Evolutionary conservation across 2,888 invertebrate species (phyloP).

Genomic region (Tridacna gigas): DNA sequence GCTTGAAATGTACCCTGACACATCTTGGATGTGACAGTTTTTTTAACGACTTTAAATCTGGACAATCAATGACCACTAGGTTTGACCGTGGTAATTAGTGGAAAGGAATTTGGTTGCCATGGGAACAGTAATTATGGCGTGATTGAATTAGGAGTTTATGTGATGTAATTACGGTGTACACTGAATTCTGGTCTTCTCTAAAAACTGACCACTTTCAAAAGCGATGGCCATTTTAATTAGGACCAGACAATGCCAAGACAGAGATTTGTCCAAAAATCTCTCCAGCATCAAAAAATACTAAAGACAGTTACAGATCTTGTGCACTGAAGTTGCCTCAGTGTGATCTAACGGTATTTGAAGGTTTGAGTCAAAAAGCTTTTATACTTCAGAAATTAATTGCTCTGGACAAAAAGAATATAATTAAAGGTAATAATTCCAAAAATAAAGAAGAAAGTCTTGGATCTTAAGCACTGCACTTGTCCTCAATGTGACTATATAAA

Average conservation of each 20-base stretch:
- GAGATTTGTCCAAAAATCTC: neutral
- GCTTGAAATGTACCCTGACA: constrained; percentile 25
- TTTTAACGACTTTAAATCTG: constrained; percentile 55
- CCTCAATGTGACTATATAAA: no score
- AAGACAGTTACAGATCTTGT: no score
- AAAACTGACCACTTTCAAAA: constrained; percentile 29
- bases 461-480: no score
- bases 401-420: no score
- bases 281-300: neutral
- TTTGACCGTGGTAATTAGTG: constrained; percentile 62
- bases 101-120: constrained; percentile 66
- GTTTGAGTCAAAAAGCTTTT: no score
- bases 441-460: no score
- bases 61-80: constrained; percentile 63
- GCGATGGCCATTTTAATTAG: constrained; percentile 19
- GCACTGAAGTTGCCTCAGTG: no score
- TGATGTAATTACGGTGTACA: constrained; percentile 61
- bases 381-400: no score
- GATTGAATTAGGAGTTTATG: constrained; percentile 66
- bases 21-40: constrained; percentile 39
- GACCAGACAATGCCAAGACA: neutral
- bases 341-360: no score
- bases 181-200: constrained; percentile 4
- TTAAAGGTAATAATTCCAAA: no score
- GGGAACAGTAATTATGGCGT: constrained; percentile 59